Evolutionary conservation across 2,888 invertebrate species (phyloP), one percentile per base, ranked within the genome.

Genomic region (Tenthredo livida): DNA sequence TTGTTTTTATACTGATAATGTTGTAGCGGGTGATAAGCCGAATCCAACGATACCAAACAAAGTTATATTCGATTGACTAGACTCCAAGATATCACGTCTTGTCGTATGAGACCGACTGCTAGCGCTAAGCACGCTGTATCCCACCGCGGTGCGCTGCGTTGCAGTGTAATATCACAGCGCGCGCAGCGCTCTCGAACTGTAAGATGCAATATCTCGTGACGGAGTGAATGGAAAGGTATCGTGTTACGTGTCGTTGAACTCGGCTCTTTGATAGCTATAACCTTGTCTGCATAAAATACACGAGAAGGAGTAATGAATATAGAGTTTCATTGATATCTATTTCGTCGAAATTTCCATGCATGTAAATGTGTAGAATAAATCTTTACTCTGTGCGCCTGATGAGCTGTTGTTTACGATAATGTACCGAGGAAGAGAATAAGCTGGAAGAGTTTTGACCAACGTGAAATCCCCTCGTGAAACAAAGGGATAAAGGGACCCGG

Each of bases 401-500:
- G 40, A 40, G 50, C 29, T 29, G 33, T 77, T 54, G 77, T 77
- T 50, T 54, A 54, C 50, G 80, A 50, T 80, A 58, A 80, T 58
- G 40, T 61, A 61, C 80, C 80, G 40, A 54, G 43, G 21, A 33
- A 12, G 67, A 29, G 80, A 61, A 80, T 80, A 80, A 80, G 80
- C 80, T 61, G 37, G n/a, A 10, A 21, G 80, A 58, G 80, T 80
- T 80, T 77, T 80, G 80, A 80, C 80, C 80, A 40, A 50, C 47
- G 29, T 15, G 40, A 15, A 80, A 61, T 80, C 61, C 80, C 58
- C 80, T 80, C 58, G 40, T 58, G 80, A 80, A 80, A 80, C 80
- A 80, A 61, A 58, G 80, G 80, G 80, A 80, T 37, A 58, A 78
- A 78, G 78, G 78, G 54, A 37, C 78, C 37, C 10, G 61, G 78